Percentiles rank a stretch among this genome's conserved stretches.
These are phyloP conservation scores for Pogoniulus pusillus DNA, from an alignment of 2,797 vertebrate species.

Conservation along the genomic window DNA sequence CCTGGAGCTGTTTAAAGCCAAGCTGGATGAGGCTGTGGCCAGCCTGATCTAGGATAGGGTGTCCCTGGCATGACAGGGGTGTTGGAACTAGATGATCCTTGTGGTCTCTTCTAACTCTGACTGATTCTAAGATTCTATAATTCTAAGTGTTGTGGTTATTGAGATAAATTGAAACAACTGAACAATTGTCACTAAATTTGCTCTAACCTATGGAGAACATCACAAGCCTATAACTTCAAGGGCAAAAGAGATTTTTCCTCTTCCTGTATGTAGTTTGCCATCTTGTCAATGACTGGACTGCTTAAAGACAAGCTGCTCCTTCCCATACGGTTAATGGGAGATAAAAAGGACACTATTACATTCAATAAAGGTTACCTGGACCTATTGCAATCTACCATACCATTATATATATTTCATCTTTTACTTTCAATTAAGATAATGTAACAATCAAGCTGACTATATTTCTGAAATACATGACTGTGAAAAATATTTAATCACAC, in stretches of 20 bases:
- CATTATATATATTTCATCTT: neutral
- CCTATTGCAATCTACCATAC: neutral
- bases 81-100: no score
- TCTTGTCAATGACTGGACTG: neutral
- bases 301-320: neutral
- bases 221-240: neutral
- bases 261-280: neutral
- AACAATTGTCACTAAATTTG: neutral
- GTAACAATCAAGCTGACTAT: conserved; percentile 3
- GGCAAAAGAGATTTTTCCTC: neutral
- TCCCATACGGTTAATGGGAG: neutral
- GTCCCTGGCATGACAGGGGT: no score
- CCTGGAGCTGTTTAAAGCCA: no score
- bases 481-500: conserved; percentile 15
- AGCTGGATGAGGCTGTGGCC: no score
- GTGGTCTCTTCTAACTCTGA: no score
- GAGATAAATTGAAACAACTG: neutral
- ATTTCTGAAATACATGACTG: conserved; percentile 5
- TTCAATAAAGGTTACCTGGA: neutral
- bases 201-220: neutral
- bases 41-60: no score
- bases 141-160: neutral
- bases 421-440: conserved; percentile 44
- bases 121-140: no score
- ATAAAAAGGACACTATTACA: neutral